phyloP scores from a whole-genome alignment of 2,797 vertebrate genomes.

The Anguilla obscura region DNA sequence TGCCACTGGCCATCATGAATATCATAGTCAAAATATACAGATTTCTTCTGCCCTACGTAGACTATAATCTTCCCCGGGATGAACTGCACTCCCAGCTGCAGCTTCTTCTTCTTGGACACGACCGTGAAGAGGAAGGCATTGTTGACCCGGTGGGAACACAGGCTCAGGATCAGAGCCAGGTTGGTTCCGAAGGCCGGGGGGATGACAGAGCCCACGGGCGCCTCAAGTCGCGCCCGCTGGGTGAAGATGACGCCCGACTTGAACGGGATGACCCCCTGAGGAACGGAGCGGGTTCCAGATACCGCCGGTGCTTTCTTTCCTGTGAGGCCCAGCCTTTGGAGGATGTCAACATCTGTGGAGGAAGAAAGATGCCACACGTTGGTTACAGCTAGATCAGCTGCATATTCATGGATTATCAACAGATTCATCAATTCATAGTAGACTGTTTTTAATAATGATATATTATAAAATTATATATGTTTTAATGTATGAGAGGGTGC shows the following conservation, averaged over 20 bases:
- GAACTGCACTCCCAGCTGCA: constrained; percentile 92
- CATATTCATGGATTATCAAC: neutral
- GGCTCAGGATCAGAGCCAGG: constrained; percentile 85
- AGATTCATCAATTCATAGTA: neutral
- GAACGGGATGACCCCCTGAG: constrained; percentile 87
- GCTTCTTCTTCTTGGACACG: constrained; percentile 79
- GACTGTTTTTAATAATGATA: neutral
- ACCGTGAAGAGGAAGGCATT: constrained; percentile 88
- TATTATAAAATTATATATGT: neutral
- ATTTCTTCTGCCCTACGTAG: constrained; percentile 81
- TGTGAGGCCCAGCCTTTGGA: constrained; percentile 87
- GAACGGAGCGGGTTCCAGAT: constrained; percentile 66
- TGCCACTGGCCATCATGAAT: constrained; percentile 94
- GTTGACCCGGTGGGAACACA: constrained; percentile 92
- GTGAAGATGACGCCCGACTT: constrained; percentile 92
- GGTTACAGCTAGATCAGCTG: neutral
- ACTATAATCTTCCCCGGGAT: constrained; percentile 81
- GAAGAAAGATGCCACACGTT: neutral
- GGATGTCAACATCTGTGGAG: constrained; percentile 89
- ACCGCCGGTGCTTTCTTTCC: constrained; percentile 67
- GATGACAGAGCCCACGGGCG: constrained; percentile 73
- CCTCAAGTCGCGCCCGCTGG: constrained; percentile 79
- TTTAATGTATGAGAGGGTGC: neutral
- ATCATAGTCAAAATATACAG: constrained; percentile 88
- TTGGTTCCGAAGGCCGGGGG: constrained; percentile 73